These are phyloP conservation scores for Agraylea sexmaculata DNA, from an alignment of 1,140 invertebrate species.

Conservation along the genomic window DNA sequence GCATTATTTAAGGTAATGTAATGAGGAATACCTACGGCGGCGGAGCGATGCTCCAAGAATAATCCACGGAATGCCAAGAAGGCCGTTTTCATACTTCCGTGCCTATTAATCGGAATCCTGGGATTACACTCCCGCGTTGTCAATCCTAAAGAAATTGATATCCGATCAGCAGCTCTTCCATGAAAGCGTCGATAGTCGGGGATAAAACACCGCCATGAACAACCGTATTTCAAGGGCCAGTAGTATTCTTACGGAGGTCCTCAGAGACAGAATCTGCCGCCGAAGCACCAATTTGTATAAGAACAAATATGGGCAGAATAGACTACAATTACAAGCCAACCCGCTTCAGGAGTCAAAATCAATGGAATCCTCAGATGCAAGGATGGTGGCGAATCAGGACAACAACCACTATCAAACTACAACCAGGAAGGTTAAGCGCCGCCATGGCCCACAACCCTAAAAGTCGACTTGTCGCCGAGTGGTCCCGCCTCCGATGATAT, in stretches of 20 bases:
- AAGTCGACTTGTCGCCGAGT: constrained; percentile 2
- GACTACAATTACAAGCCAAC: neutral
- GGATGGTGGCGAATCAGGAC: neutral
- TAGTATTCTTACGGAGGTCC: constrained; percentile 16
- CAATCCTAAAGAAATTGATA: constrained; percentile 40
- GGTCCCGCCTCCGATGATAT: constrained; percentile 6
- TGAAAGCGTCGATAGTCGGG: constrained; percentile 13
- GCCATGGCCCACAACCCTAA: neutral
- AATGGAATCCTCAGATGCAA: neutral
- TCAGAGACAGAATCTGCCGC: constrained; percentile 34
- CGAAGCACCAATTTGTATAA: constrained; percentile 23
- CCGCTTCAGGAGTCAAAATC: neutral
- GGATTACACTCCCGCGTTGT: constrained; percentile 35
- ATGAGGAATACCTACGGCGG: neutral
- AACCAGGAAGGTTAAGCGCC: neutral
- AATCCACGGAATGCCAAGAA: neutral
- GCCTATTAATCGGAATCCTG: constrained; percentile 13
- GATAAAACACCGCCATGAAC: constrained; percentile 3
- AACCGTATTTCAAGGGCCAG: constrained; percentile 8
- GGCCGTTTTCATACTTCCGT: constrained; percentile 15
- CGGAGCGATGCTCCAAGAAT: constrained; percentile 13
- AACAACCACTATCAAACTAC: neutral
- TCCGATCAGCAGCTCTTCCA: constrained; percentile 34
- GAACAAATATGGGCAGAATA: constrained; percentile 4
- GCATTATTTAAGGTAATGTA: neutral